These are phyloP conservation scores for Pegoplata infirma DNA, from an alignment of 2,888 invertebrate species.

Conservation along the genomic window DNA sequence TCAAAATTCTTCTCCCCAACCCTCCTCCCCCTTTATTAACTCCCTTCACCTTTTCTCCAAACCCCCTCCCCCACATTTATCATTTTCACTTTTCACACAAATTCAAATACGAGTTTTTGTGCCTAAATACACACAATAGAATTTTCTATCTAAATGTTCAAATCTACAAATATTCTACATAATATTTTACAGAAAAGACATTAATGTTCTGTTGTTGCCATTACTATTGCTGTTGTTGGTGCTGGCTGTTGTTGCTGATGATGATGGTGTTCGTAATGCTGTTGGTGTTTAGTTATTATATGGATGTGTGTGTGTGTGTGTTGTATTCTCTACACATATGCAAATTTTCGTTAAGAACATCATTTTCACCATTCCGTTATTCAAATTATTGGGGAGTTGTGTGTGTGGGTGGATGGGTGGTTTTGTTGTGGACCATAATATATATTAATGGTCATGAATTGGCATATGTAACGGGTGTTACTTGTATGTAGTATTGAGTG, in stretches of 20 bases:
- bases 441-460: constrained; percentile 62
- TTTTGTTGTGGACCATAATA: constrained; percentile 56
- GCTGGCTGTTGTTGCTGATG: not conserved
- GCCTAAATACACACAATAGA: constrained; percentile 44
- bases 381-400: constrained; percentile 32
- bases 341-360: constrained; percentile 56
- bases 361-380: constrained; percentile 36
- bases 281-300: constrained; percentile 7
- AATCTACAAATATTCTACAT: constrained; percentile 46
- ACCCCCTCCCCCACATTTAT: not conserved
- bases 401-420: too few species aligned
- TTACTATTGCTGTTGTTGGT: constrained; percentile 34
- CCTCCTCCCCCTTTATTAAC: too few species aligned
- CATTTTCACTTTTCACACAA: not conserved
- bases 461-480: constrained; percentile 28
- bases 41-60: not conserved
- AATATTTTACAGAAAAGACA: constrained; percentile 54
- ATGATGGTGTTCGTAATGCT: not conserved
- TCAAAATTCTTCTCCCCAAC: not conserved
- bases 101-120: not conserved
- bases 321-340: constrained; percentile 46
- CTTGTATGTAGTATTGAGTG: not conserved
- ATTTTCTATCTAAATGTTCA: constrained; percentile 56
- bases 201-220: constrained; percentile 55
- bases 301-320: not conserved